Evolutionary conservation across 1,140 invertebrate species (phyloP).

Genomic region (Pentalonia nigronervosa): DNA sequence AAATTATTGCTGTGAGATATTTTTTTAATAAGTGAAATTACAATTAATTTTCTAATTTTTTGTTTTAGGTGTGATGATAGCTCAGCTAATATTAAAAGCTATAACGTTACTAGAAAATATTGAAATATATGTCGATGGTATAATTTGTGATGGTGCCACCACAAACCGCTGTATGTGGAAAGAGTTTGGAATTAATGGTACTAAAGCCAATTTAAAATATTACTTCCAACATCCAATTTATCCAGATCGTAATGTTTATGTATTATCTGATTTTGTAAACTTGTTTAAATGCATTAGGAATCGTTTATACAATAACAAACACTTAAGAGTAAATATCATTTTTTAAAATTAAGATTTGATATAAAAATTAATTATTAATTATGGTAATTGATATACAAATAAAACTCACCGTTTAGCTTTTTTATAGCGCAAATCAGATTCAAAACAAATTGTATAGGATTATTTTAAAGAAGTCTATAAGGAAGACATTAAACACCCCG

Average conservation of each 20-base stretch:
- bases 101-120: background rate
- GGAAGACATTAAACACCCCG: background rate
- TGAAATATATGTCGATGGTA: background rate
- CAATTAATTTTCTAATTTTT: background rate
- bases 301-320: background rate
- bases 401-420: no score
- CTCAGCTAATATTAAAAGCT: background rate
- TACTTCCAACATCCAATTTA: background rate
- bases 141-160: background rate
- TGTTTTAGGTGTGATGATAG: background rate
- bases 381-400: no score
- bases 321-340: background rate
- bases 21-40: background rate
- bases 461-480: conserved; percentile 14
- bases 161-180: background rate
- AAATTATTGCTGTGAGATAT: background rate
- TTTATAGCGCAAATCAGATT: background rate
- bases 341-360: no score
- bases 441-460: background rate
- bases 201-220: background rate
- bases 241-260: background rate
- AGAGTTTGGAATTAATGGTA: background rate
- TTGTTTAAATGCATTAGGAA: background rate
- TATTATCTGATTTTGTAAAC: background rate
- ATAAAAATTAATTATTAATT: no score